Conservation (phyloP, 92 coral and sea anemone species). For the Meandrina meandrites region DNA sequence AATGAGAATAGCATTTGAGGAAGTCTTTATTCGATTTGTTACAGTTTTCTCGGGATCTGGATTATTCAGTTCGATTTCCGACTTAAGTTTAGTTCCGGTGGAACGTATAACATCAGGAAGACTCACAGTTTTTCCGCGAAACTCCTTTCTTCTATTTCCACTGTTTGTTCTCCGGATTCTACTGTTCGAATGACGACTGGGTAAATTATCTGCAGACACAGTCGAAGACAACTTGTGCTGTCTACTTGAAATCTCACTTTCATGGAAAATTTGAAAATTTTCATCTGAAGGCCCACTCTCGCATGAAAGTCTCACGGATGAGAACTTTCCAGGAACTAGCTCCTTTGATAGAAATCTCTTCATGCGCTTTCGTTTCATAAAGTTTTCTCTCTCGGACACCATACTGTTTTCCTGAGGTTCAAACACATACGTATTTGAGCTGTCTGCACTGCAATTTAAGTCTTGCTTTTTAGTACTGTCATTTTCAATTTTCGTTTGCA, state of each 20-base stretch:
- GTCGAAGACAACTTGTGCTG: constrained; percentile 3
- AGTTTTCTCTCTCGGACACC: constrained; percentile 35
- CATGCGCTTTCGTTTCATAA: constrained; percentile 40
- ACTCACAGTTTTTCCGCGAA: constrained; percentile 6
- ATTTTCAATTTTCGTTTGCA: neutral
- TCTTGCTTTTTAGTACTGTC: neutral
- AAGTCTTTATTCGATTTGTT: neutral
- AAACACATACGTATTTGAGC: neutral
- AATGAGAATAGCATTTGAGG: neutral
- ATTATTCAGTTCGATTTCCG: neutral
- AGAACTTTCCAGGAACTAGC: constrained; percentile 70
- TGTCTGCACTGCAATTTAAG: neutral
- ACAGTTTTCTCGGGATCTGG: neutral
- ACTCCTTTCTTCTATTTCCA: neutral
- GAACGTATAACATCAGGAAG: constrained; percentile 38
- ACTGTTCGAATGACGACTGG: constrained; percentile 1
- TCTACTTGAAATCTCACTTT: constrained; percentile 5
- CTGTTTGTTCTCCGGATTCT: neutral
- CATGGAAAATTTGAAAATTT: constrained; percentile 40
- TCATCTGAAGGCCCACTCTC: constrained; percentile 62
- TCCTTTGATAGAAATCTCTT: constrained; percentile 58
- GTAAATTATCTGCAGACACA: constrained; percentile 37
- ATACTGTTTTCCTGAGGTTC: neutral
- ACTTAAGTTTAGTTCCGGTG: neutral
- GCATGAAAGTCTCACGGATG: constrained; percentile 74